These are phyloP conservation scores for Gallinago stenura DNA, from an alignment of 2,797 vertebrate species.

Conservation along the genomic window DNA sequence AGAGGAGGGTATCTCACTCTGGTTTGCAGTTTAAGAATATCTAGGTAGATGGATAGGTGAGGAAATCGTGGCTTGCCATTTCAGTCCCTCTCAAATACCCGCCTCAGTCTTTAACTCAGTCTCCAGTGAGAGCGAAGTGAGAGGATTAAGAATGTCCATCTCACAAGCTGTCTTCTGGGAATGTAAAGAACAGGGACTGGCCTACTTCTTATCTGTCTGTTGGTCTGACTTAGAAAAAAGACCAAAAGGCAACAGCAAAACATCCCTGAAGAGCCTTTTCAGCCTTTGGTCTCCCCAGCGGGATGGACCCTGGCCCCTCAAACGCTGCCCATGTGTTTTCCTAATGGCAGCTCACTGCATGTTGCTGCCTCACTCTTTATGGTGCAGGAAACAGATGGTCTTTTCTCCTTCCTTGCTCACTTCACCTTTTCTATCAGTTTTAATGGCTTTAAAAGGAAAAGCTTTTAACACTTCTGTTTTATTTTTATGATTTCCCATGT, in stretches of 20 bases:
- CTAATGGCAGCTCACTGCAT: background rate
- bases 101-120: background rate
- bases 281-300: background rate
- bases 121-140: background rate
- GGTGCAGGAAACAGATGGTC: background rate
- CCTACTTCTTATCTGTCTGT: background rate
- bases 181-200: background rate
- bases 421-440: constrained; percentile 18
- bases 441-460: constrained; percentile 13
- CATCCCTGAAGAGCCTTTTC: background rate
- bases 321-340: background rate
- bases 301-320: background rate
- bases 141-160: background rate
- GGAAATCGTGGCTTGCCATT: background rate
- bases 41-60: background rate
- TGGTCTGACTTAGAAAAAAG: background rate
- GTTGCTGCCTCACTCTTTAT: background rate
- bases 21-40: background rate
- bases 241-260: background rate
- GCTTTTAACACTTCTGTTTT: background rate
- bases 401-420: background rate
- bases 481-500: background rate
- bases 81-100: background rate
- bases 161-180: background rate
- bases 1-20: background rate